Conservation (phyloP, 2,113 vertebrate species). For the Ploceus nigricollis region DNA sequence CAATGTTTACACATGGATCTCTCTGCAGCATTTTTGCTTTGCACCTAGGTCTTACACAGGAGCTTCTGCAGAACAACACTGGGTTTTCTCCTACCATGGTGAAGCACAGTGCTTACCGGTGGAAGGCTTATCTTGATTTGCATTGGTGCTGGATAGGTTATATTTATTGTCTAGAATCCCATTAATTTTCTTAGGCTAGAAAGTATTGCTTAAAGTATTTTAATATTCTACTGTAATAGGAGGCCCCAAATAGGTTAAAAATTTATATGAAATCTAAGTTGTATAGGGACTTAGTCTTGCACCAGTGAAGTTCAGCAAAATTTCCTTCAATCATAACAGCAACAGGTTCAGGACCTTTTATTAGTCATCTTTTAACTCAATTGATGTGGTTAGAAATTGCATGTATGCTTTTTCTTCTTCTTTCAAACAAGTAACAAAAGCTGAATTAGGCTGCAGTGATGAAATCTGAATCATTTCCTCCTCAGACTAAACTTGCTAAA, state of each 20-base stretch:
- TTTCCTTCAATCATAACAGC: constrained; percentile 22
- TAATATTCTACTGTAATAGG: not conserved
- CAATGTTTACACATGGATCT: not conserved
- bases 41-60: not conserved
- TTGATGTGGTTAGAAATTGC: constrained; percentile 61
- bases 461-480: constrained; percentile 55
- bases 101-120: not conserved
- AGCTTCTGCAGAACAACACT: not conserved
- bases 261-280: not conserved
- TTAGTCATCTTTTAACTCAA: constrained; percentile 61
- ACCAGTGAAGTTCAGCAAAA: not conserved
- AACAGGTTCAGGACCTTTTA: constrained; percentile 41
- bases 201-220: not conserved
- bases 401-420: constrained; percentile 35
- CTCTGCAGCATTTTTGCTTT: not conserved
- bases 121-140: not conserved
- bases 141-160: not conserved
- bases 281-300: not conserved
- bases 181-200: not conserved
- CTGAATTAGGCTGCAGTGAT: constrained; percentile 56
- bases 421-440: constrained; percentile 62
- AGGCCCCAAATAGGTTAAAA: not conserved
- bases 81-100: not conserved
- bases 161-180: not conserved
- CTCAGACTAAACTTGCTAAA: constrained; percentile 48